A percentile compares a stretch with the other conserved stretches of the same genome.
These are phyloP conservation scores for Siderastrea siderea DNA, from an alignment of 92 coral and sea anemone genomes.

Conservation along the genomic window DNA sequence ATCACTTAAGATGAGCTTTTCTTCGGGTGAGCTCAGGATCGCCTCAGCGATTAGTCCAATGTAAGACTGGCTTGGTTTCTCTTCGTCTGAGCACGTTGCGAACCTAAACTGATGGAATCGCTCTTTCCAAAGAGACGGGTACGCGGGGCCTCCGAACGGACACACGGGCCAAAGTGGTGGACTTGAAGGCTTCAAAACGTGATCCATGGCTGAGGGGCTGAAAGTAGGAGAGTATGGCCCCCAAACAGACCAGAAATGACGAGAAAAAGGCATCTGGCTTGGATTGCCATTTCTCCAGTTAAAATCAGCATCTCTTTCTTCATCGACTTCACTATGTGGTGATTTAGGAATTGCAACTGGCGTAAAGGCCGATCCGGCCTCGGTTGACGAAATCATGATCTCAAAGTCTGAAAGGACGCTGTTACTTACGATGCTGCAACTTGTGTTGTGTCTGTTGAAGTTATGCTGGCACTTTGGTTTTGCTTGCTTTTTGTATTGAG, in stretches of 20 bases:
- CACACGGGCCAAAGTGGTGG: conserved; percentile 59
- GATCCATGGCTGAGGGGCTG: conserved; percentile 51
- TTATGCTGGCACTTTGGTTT: conserved; percentile 4
- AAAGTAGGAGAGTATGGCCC: conserved; percentile 52
- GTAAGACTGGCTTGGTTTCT: conserved; percentile 92
- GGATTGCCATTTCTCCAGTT: conserved; percentile 37
- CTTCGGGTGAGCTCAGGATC: conserved; percentile 86
- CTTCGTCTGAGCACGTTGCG: conserved; percentile 77
- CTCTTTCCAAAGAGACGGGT: conserved; percentile 55
- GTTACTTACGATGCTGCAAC: neutral
- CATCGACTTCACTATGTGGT: conserved; percentile 22
- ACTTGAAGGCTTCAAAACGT: conserved; percentile 47
- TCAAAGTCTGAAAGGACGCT: neutral
- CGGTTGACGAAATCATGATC: conserved; percentile 47
- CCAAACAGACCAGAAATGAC: conserved; percentile 58
- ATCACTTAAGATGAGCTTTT: conserved; percentile 89
- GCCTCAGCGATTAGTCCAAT: conserved; percentile 92
- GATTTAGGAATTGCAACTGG: conserved; percentile 38
- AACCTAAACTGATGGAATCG: conserved; percentile 57
- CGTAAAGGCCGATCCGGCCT: conserved; percentile 47
- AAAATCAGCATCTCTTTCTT: conserved; percentile 22
- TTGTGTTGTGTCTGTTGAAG: conserved; percentile 30
- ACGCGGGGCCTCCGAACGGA: conserved; percentile 53
- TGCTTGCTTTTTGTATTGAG: conserved; percentile 61
- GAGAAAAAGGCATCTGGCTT: conserved; percentile 29